These are phyloP conservation scores for Aphis craccivora DNA, from an alignment of 1,140 invertebrate species.

Conservation along the genomic window DNA sequence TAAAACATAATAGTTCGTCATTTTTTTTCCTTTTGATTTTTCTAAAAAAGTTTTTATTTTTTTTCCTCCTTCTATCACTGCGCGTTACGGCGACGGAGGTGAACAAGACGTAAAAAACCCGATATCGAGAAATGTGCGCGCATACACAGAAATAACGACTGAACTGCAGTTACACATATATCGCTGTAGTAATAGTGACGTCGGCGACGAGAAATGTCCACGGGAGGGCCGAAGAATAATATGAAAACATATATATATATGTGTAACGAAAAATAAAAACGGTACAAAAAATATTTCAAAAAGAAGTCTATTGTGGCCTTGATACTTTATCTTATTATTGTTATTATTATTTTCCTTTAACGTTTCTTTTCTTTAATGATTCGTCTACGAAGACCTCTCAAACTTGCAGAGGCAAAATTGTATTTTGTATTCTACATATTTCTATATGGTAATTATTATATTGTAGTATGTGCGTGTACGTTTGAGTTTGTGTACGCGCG, in stretches of 20 bases:
- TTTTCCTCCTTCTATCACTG: background rate
- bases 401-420: background rate
- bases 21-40: background rate
- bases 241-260: conserved; percentile 2
- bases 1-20: background rate
- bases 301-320: conserved; percentile 21
- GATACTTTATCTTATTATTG: background rate
- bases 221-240: conserved; percentile 52
- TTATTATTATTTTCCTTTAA: background rate
- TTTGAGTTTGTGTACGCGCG: background rate
- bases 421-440: background rate
- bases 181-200: background rate
- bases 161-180: background rate
- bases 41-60: conserved; percentile 2
- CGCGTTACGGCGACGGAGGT: background rate
- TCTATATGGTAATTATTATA: background rate
- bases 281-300: conserved; percentile 4
- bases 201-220: background rate
- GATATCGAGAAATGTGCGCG: background rate
- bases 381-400: background rate
- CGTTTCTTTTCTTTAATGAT: background rate
- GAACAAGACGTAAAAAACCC: conserved; percentile 10
- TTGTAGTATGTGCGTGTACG: background rate
- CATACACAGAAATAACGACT: conserved; percentile 15
- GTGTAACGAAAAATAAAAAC: background rate